Evolutionary conservation across 2,888 invertebrate genomes (phyloP).

Genomic region (Drosophila prostipennis): DNA sequence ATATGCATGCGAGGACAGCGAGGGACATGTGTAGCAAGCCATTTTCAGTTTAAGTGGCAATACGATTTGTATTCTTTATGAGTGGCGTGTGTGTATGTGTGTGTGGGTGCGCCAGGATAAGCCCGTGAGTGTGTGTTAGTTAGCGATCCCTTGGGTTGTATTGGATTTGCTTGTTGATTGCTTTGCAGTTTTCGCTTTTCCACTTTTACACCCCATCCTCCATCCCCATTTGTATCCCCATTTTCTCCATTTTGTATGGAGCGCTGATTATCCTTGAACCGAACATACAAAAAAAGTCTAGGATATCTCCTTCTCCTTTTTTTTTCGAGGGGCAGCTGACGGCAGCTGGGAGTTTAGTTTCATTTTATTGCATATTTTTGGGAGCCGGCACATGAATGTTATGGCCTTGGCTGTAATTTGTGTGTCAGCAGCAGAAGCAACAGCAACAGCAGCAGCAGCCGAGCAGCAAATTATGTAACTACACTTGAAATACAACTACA

Average conservation of each 20-base stretch:
- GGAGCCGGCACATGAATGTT: slow-evolving; percentile 64
- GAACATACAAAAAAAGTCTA: slow-evolving; percentile 5
- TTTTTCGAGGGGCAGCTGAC: slow-evolving; percentile 33
- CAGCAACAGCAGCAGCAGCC: slow-evolving; percentile 41
- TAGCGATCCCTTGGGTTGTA: slow-evolving; percentile 64
- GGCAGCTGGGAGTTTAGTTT: slow-evolving; percentile 53
- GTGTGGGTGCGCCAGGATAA: slow-evolving; percentile 9
- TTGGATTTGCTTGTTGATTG: slow-evolving; percentile 77
- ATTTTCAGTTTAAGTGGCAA: slow-evolving; percentile 77
- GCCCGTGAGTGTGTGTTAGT: slow-evolving; percentile 49
- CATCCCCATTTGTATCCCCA: slow-evolving; percentile 9
- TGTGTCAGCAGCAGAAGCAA: slow-evolving; percentile 57
- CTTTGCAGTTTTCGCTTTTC: slow-evolving; percentile 53
- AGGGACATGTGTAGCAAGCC: slow-evolving; percentile 68
- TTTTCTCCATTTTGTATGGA: slow-evolving; percentile 42
- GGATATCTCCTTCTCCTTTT: slow-evolving; percentile 3
- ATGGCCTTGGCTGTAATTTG: slow-evolving; percentile 69
- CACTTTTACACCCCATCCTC: slow-evolving; percentile 30
- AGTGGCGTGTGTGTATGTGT: slow-evolving; percentile 12
- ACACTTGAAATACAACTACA: slow-evolving; percentile 64
- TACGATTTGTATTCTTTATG: slow-evolving; percentile 77
- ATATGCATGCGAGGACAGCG: slow-evolving; percentile 12
- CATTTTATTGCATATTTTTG: slow-evolving; percentile 55
- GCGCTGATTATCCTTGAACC: slow-evolving; percentile 46
- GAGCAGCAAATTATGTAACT: slow-evolving; percentile 75